Evolutionary conservation across 2,797 vertebrate genomes (phyloP).

Genomic region (Pseudochaenichthys georgianus): DNA sequence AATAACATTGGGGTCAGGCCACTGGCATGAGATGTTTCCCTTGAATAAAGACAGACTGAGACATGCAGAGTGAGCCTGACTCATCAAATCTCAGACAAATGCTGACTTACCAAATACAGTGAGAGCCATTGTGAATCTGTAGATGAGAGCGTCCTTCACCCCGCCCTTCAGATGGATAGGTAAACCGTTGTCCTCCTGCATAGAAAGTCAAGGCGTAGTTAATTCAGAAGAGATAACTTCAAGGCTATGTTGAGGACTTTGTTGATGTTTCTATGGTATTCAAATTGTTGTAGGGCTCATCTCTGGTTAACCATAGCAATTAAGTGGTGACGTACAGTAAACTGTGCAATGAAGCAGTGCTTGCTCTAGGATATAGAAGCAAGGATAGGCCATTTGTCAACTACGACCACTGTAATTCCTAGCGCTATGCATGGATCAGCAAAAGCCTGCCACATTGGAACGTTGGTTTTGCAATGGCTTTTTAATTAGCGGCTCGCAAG

Average conservation of each 20-base stretch:
- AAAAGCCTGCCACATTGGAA: conserved; percentile 44
- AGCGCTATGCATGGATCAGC: conserved; percentile 45
- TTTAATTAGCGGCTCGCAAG: conserved; percentile 52
- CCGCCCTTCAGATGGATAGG: conserved; percentile 91
- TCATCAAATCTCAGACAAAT: conserved; percentile 44
- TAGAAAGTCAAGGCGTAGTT: conserved; percentile 27
- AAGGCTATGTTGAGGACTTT: neutral
- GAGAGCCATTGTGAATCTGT: conserved; percentile 83
- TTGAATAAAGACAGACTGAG: conserved; percentile 14
- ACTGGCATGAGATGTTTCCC: conserved; percentile 18
- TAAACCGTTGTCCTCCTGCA: conserved; percentile 89
- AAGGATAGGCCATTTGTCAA: conserved; percentile 29
- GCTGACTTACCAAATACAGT: conserved; percentile 85
- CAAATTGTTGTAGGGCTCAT: neutral
- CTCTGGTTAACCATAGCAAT: conserved; percentile 45
- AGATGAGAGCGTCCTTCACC: conserved; percentile 80
- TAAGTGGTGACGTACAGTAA: conserved; percentile 1
- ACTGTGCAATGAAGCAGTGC: conserved; percentile 28
- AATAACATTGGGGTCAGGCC: conserved; percentile 10
- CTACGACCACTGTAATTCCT: conserved; percentile 36
- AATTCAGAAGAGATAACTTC: neutral
- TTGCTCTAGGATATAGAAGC: conserved; percentile 42
- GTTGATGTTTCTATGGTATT: conserved; percentile 2
- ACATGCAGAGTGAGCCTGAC: conserved; percentile 39
- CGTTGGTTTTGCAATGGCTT: conserved; percentile 40